Percentiles rank a stretch among this genome's conserved stretches.
Conservation (phyloP, 2,888 invertebrate genomes). For the Drosophila gaucha region DNA sequence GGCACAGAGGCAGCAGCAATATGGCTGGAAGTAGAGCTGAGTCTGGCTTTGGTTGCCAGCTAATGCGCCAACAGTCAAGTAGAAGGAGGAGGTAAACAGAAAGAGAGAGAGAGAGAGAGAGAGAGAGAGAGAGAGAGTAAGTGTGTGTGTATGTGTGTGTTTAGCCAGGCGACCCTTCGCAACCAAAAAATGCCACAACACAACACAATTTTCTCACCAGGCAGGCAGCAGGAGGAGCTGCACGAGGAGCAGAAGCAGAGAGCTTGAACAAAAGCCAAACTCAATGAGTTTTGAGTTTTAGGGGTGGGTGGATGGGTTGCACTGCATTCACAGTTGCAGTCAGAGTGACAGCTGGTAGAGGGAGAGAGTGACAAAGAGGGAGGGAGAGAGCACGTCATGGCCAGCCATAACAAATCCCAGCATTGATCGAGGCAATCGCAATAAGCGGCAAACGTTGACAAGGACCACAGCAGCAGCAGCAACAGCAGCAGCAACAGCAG, state of each 20-base stretch:
- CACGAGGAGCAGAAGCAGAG: background rate
- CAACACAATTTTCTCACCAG: conserved; percentile 75
- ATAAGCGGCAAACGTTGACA: conserved; percentile 50
- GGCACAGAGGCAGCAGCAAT: conserved; percentile 31
- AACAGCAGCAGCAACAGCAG: conserved; percentile 2
- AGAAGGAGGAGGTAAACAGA: conserved; percentile 9
- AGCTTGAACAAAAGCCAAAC: conserved; percentile 66
- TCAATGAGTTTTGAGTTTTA: conserved; percentile 69
- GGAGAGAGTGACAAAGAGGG: background rate
- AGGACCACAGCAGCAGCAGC: conserved; percentile 32
- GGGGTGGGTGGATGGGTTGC: conserved; percentile 5
- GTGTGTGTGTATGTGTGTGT: conserved; percentile 10
- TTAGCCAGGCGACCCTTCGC: conserved; percentile 63
- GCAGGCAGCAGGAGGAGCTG: background rate
- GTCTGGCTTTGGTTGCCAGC: conserved; percentile 53
- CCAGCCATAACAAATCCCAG: conserved; percentile 55
- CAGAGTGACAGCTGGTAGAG: conserved; percentile 47
- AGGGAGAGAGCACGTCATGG: conserved; percentile 24
- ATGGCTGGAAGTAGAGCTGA: conserved; percentile 40
- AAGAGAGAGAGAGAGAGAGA: conserved; percentile 1
- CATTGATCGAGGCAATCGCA: conserved; percentile 70
- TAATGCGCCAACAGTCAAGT: conserved; percentile 62
- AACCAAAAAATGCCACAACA: conserved; percentile 78
- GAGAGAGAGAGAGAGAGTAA: conserved; percentile 30
- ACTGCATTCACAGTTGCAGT: conserved; percentile 56